Percentiles rank a stretch among this genome's conserved stretches.
Conservation (phyloP, 2,113 vertebrate species). For the Petrocephalus zakoni region DNA sequence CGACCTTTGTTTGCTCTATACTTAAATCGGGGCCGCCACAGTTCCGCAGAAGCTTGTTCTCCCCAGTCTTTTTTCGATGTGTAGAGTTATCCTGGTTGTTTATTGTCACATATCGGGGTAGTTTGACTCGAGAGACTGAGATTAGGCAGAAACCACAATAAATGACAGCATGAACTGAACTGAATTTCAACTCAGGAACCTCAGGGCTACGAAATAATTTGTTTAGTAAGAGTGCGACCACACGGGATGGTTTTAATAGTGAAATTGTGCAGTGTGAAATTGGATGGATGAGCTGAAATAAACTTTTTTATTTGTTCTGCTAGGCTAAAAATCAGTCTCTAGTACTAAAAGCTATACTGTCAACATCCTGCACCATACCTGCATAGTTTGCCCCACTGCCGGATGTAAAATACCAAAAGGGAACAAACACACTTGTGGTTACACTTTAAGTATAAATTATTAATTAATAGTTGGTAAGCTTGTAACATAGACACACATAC, state of each 20-base stretch:
- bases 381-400: background rate
- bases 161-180: background rate
- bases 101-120: background rate
- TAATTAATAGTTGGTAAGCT: background rate
- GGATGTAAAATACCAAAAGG: background rate
- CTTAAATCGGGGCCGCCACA: background rate
- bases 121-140: background rate
- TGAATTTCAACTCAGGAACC: background rate
- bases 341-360: background rate
- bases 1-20: background rate
- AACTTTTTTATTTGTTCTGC: background rate
- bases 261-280: background rate
- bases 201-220: background rate
- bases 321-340: background rate
- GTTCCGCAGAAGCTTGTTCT: background rate
- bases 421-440: background rate
- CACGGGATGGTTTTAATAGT: background rate
- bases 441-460: background rate
- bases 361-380: background rate
- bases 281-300: background rate
- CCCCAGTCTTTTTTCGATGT: background rate
- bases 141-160: background rate
- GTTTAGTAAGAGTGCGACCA: background rate
- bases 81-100: background rate
- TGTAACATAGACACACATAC: no score